A percentile compares a stretch with the other conserved stretches of the same genome.
Conservation (phyloP, 2,797 vertebrate species). For the Sebastes itinus region DNA sequence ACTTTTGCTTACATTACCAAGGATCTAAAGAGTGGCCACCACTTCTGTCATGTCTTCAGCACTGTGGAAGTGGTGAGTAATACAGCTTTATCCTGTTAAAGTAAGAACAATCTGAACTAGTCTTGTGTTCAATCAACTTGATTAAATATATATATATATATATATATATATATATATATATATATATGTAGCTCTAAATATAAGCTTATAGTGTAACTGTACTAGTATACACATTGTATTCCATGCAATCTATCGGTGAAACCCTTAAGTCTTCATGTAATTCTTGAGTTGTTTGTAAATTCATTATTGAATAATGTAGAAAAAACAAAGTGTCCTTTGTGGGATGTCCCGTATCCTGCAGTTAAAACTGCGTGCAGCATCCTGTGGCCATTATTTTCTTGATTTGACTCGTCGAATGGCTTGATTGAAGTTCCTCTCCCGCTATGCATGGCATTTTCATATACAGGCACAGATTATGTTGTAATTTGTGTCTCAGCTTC, state of each 20-base stretch:
- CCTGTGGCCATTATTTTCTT: slow-evolving; percentile 17
- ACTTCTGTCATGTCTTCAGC: slow-evolving; percentile 99
- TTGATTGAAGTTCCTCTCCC: slow-evolving; percentile 54
- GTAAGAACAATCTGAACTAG: not conserved
- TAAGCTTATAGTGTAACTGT: not conserved
- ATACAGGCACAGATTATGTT: slow-evolving; percentile 16
- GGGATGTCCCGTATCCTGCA: slow-evolving; percentile 8
- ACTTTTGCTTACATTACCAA: slow-evolving; percentile 99
- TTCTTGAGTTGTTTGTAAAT: not conserved
- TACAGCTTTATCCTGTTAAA: not conserved
- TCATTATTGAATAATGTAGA: not conserved
- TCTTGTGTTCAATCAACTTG: not conserved
- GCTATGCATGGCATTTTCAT: slow-evolving; percentile 54
- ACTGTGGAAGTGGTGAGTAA: slow-evolving; percentile 94
- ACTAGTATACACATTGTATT: not conserved
- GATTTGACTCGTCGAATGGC: slow-evolving; percentile 44
- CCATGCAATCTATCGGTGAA: not conserved
- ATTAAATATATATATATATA: not conserved
- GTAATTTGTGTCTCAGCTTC: slow-evolving; percentile 24
- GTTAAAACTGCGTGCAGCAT: slow-evolving; percentile 13
- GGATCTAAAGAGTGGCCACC: slow-evolving; percentile 96
- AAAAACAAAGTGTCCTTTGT: not conserved
- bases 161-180: not conserved
- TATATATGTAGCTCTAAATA: not conserved
- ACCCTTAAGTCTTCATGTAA: not conserved